These are phyloP conservation scores for Smutsia temminckii DNA, from an alignment of 2,797 vertebrate genomes.

Conservation along the genomic window DNA sequence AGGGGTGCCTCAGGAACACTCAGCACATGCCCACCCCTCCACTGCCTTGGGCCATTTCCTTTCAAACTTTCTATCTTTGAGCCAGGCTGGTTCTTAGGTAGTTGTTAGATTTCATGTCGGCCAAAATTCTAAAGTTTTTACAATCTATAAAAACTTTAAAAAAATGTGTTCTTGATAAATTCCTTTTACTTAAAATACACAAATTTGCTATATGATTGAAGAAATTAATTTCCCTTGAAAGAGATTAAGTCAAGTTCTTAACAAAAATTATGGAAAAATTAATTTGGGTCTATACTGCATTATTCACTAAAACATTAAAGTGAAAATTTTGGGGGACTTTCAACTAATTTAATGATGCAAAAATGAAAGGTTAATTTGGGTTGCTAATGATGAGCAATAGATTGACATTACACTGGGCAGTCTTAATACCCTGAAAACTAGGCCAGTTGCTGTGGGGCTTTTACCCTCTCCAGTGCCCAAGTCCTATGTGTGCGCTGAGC, in stretches of 20 bases:
- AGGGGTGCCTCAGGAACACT: not conserved
- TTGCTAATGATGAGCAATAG: constrained; percentile 5
- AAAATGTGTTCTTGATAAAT: constrained; percentile 54
- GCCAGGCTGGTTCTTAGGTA: not conserved
- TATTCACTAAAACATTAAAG: constrained; percentile 18
- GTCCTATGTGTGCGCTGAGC: not conserved
- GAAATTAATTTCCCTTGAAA: constrained; percentile 55
- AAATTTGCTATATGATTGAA: constrained; percentile 43
- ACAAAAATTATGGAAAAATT: constrained; percentile 40
- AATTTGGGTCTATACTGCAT: constrained; percentile 14
- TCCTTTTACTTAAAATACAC: constrained; percentile 60
- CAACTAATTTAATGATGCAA: constrained; percentile 15
- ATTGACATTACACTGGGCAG: not conserved
- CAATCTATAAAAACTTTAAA: not conserved
- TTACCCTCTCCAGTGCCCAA: not conserved
- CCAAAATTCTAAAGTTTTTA: constrained; percentile 37
- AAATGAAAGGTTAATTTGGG: constrained; percentile 24
- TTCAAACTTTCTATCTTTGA: not conserved
- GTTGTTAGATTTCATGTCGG: not conserved
- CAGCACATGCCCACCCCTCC: not conserved
- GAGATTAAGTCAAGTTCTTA: constrained; percentile 2
- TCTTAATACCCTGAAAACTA: not conserved
- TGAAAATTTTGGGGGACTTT: constrained; percentile 40
- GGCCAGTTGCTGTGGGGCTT: not conserved
- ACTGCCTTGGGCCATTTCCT: not conserved